Base-by-base conservation (phyloP, 1,140 invertebrate species). In the Drosophila bocki region DNA sequence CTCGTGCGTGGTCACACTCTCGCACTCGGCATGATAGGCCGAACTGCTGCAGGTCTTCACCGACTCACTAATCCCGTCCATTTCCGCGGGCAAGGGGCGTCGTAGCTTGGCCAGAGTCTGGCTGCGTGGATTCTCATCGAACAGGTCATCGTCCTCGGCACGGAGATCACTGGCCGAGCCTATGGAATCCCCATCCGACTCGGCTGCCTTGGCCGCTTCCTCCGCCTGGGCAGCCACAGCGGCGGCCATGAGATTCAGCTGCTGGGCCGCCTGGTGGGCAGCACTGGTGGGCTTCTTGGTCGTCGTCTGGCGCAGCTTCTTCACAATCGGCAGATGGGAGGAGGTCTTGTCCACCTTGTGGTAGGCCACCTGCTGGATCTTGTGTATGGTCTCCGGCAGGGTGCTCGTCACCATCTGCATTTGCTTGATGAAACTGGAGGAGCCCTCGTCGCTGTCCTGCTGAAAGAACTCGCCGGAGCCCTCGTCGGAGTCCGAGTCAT, bases 121-220 rank as follows among this genome's bases (percentile, higher is more conserved):
- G 71, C 53, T 56, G 53, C 92, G 22, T 32, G 82, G 91, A 80
- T 80, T 94, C 93, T 94, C 94, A 45, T 93, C 93, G 19, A 93
- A 93, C 7, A 93, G 91, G 39, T 95, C 94, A 62, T 95, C 94
- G 67, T 95, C 95, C 64, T 95, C 93, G 9, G 95, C 95, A 53
- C 95, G 94, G 11, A 96, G 91, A 93, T 96, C 96, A 82, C 95
- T 96, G 0, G 96, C 96, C 1, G 96, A 96, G 2, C 96, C 96
- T 53, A 96, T 96, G 0, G 96, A 96, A 80, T 97, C 96, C 0
- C 82, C 91, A 68, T 96, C 83, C 44, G 92, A 51, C 82, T 93
- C 44, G n/a, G 82, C 58, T 15, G 82, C 82, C 33, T 69, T 50
- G 2, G 67, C 78, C 0, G 75, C 81, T 7, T 77, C 91, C 26